A percentile compares a stretch with the other conserved stretches of the same genome.
phyloP scores from a whole-genome alignment of 37 sponge, comb jelly and placozoan species.

The Axinella damicornis region DNA sequence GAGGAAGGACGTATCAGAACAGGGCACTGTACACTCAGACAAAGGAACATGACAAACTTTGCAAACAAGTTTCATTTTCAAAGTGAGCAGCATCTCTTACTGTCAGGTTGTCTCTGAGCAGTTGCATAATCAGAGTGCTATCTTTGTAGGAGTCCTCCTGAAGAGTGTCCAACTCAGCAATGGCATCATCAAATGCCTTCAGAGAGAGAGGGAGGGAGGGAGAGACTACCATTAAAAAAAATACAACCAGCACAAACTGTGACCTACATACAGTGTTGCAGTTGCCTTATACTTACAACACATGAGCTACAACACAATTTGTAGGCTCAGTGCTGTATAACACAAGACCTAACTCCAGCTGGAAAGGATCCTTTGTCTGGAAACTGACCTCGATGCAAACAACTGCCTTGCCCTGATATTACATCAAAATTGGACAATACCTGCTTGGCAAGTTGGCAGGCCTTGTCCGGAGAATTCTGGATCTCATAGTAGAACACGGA shows the following conservation, averaged over 20 bases:
- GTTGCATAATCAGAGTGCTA: slow-evolving; percentile 96
- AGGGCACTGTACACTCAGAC: background rate
- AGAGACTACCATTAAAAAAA: too few relatives aligned
- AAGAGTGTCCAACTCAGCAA: slow-evolving; percentile 84
- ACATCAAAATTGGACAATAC: slow-evolving; percentile 21
- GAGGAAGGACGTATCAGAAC: background rate
- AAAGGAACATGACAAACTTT: too few relatives aligned
- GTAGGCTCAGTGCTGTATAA: too few relatives aligned
- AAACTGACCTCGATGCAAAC: too few relatives aligned
- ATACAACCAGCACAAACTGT: too few relatives aligned
- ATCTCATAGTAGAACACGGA: slow-evolving; percentile 94
- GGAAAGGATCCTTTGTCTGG: too few relatives aligned
- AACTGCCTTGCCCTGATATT: too few relatives aligned
- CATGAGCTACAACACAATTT: too few relatives aligned
- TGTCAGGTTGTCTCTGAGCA: slow-evolving; percentile 94
- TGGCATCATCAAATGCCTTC: slow-evolving; percentile 95
- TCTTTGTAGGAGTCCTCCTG: slow-evolving; percentile 95
- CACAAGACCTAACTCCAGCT: too few relatives aligned
- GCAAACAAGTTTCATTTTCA: background rate
- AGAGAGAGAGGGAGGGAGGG: background rate
- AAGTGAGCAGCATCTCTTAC: too few relatives aligned
- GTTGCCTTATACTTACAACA: too few relatives aligned
- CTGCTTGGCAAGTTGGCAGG: slow-evolving; percentile 85
- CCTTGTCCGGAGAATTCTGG: slow-evolving; percentile 62
- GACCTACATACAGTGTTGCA: too few relatives aligned